Evolutionary conservation across 2,113 vertebrate genomes (phyloP), one percentile per base, ranked within the genome.

Genomic region (Antidorcas marsupialis): DNA sequence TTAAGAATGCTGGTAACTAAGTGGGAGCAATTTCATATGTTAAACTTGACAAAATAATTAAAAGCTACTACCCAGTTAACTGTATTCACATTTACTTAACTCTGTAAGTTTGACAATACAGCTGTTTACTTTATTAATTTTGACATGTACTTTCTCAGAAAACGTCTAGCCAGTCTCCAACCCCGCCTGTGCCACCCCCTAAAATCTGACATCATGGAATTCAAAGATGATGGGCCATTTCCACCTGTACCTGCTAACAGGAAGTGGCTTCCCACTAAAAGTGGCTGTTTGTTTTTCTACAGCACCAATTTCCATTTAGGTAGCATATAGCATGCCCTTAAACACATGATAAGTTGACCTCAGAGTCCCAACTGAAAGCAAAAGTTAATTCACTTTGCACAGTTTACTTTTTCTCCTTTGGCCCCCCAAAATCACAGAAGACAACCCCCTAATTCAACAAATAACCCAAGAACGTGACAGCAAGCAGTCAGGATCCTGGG

Each of bases 11-110:
- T 83, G 91, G 92, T 92, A 87, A 96, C 82, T 92, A 93, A 89
- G 84, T 88, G 95, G 92, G 93, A 92, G 97, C 59, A 17, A 88
- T 91, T 88, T 59, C 53, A 36, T 60, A 17, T 57, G 81, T 57
- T 86, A 78, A 88, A 50, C 74, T 83, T 95, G 97, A 98, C 93
- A 74, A 88, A 97, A n/a, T 92, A 78, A 94, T 97, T 92, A 91
- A 78, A 92, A 95, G 85, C 88, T 50, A 84, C 57, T 71, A 43
- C 8, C 74, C 76, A 27, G 53, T 52, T 81, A 79, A 52, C 81
- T 36, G 28, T 3, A 62, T 10, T 60, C 89, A 33, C 90, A 30
- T 36, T 60, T 67, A 78, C 91, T 95, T 94, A 60, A 71, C 45
- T 67, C 94, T 12, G 50, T 60, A 10, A 67, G 88, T 78, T 47